phyloP scores from a whole-genome alignment of 2,888 invertebrate genomes.

The Adineta ricciae region DNA sequence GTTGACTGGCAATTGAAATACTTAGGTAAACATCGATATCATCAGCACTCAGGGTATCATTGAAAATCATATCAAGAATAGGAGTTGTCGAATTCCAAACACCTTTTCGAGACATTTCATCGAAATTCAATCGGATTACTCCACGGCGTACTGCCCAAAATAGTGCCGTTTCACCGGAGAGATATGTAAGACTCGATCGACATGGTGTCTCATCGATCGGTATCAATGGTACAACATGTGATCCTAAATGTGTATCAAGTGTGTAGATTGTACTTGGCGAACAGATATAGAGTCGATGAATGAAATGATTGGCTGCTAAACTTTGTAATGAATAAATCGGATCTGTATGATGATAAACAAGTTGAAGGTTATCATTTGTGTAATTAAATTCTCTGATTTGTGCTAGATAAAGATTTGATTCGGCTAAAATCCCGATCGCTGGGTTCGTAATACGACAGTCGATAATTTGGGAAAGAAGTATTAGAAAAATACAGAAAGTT shows the following conservation, averaged over 20 bases:
- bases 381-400: not conserved
- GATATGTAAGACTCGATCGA: not conserved
- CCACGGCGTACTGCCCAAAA: not conserved
- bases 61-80: not conserved
- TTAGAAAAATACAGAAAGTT: not conserved
- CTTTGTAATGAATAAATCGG: not conserved
- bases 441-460: not conserved
- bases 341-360: not conserved
- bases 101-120: not conserved
- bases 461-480: not conserved
- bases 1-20: not conserved
- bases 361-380: not conserved
- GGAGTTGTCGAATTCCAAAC: not conserved
- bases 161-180: not conserved
- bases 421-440: not conserved
- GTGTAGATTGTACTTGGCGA: not conserved
- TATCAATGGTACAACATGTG: not conserved
- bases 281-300: not conserved
- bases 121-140: not conserved
- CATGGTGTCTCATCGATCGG: constrained; percentile 17
- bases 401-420: not conserved
- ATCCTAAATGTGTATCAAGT: not conserved
- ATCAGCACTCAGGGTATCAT: not conserved
- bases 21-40: not conserved
- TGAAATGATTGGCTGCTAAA: not conserved